Evolutionary conservation across 2,888 invertebrate genomes (phyloP), one percentile per base, ranked within the genome.

Genomic region (Lasioglossum villosulum): DNA sequence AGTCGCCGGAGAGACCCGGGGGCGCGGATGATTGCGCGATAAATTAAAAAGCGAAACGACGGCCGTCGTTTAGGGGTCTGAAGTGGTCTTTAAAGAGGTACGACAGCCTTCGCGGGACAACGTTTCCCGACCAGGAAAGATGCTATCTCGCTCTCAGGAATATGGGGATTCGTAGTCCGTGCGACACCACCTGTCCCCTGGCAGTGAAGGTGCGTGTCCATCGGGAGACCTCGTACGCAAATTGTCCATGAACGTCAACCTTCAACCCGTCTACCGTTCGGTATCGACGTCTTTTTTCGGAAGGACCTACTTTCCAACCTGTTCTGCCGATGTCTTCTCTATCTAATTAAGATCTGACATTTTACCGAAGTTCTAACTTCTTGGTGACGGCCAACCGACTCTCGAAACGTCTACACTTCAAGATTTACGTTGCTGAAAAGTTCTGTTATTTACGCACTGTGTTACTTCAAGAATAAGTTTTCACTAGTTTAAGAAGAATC

Each of bases 31-130:
- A 14, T 74, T 42, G 59, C 27, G 19, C 63, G 83, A 75, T 74
- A 83, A 78, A 71, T 75, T 75, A 71, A 74, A 70, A 83, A 75
- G 23, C 70, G 75, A 30, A 71, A 59, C 68, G 34, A 10, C 27
- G 8, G 14, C 39, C 34, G 59, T 48, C 52, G 48, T 82, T 78
- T 42, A 42, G 27, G 34, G 27, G 16, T 16, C 63, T 12, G 12
- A 63, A 82, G 10, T 59, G 77, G 74, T 14, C 5, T 42, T 39
- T 52, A 70, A 78, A 59, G 34, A 66, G 66, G 66, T 34, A 77
- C 83, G 75, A 76, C 56, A 23, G 27, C 23, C n/a, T 66, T 52
- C n/a, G 30, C 30, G 39, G 5, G 19, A 45, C 37, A 4, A 34
- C 8, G 45, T 68, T 45, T 48, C 34, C 19, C 74, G 37, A n/a